A percentile compares a stretch with the other conserved stretches of the same genome.
Conservation (phyloP, 2,113 vertebrate genomes). For the Gila orcuttii region DNA sequence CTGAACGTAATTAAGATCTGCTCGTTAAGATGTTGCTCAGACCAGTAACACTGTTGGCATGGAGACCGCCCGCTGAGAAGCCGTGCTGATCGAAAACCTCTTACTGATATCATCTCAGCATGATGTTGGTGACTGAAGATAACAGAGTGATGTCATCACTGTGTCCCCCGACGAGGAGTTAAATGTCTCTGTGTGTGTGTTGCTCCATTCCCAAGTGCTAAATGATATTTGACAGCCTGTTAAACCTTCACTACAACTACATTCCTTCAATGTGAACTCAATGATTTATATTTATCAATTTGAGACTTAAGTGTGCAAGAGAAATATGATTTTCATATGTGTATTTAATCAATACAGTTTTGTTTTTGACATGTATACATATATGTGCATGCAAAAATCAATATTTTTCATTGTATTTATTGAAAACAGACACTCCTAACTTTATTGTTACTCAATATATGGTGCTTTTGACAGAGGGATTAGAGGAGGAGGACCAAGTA, state of each 20-base stretch:
- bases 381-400: no score
- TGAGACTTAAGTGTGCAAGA: no score
- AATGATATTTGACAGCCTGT: not conserved
- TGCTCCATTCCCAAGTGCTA: not conserved
- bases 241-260: not conserved
- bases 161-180: not conserved
- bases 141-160: not conserved
- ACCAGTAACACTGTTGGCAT: constrained; percentile 41
- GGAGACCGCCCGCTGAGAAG: constrained; percentile 23
- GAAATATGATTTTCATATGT: no score
- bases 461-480: no score
- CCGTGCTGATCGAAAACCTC: constrained; percentile 16
- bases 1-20: constrained; percentile 53
- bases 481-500: no score
- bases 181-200: not conserved
- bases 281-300: not conserved
- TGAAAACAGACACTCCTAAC: no score
- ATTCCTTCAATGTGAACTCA: not conserved
- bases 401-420: no score
- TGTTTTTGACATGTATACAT: no score
- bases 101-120: constrained; percentile 41
- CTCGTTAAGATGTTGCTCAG: constrained; percentile 45
- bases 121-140: not conserved
- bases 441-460: no score
- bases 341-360: no score